Percentiles rank a stretch among this genome's conserved stretches.
phyloP scores from a whole-genome alignment of 2,113 vertebrate species.

The Eublepharis macularius region DNA sequence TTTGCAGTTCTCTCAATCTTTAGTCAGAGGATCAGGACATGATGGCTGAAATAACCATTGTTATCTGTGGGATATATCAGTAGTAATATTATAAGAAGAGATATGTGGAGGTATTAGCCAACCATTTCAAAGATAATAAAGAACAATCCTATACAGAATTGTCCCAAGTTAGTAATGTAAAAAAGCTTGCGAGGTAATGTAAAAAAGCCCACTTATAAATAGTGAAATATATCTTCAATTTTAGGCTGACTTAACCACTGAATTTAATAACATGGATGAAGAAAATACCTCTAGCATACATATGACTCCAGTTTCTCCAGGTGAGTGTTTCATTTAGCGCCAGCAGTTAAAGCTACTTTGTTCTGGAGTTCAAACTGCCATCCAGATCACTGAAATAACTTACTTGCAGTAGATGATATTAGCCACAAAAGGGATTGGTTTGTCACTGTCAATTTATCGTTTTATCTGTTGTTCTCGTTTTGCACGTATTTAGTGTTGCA shows the following conservation, averaged over 20 bases:
- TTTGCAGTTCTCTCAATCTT: neutral
- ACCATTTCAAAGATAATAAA: too few species aligned
- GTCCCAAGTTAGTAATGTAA: neutral
- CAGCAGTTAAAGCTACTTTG: neutral
- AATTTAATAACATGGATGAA: conserved; percentile 43
- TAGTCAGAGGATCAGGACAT: neutral
- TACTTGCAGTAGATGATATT: neutral
- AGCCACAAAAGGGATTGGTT: neutral
- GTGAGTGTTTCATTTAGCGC: conserved; percentile 61
- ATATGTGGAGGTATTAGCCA: too few species aligned
- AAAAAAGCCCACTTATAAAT: neutral
- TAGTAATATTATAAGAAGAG: neutral
- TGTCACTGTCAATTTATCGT: neutral
- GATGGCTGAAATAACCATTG: neutral
- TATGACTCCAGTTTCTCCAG: conserved; percentile 39
- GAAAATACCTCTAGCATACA: conserved; percentile 42
- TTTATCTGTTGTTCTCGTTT: neutral
- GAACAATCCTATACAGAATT: too few species aligned
- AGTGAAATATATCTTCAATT: conserved; percentile 44
- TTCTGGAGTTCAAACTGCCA: neutral
- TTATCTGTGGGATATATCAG: neutral
- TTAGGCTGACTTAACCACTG: conserved; percentile 63
- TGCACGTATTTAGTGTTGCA: neutral
- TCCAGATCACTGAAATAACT: neutral
- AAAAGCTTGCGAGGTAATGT: neutral